Conservation (phyloP, 2,797 vertebrate species). For the Enteromius anoplus region DNA sequence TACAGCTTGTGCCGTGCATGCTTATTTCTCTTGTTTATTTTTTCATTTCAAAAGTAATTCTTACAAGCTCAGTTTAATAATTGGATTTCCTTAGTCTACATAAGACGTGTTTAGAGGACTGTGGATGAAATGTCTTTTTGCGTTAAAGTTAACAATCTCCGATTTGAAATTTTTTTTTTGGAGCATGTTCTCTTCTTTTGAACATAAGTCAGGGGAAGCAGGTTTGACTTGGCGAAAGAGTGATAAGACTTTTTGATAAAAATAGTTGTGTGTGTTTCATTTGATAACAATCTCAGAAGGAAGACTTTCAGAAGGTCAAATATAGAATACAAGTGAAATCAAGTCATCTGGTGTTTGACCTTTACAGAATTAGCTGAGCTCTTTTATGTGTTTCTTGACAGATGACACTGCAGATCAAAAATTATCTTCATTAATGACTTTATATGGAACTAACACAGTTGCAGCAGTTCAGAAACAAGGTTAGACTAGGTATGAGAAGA, state of each 20-base stretch:
- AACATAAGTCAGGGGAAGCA: slow-evolving; percentile 13
- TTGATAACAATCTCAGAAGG: slow-evolving; percentile 37
- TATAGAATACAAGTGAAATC: slow-evolving; percentile 13
- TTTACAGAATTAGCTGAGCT: not conserved
- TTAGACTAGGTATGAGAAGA: slow-evolving; percentile 1
- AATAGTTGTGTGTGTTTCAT: slow-evolving; percentile 29
- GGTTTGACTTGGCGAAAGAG: not conserved
- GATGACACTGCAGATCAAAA: not conserved
- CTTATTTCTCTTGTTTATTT: not conserved
- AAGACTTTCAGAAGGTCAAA: not conserved
- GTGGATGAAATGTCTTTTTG: not conserved
- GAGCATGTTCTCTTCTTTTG: not conserved
- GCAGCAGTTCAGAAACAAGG: not conserved
- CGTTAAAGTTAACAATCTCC: not conserved
- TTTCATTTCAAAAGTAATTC: not conserved
- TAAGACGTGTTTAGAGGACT: not conserved
- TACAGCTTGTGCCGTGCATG: not conserved
- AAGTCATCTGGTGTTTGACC: slow-evolving; percentile 2
- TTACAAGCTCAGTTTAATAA: not conserved
- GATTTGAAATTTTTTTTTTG: not conserved
- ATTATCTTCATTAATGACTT: not conserved
- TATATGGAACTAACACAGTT: slow-evolving; percentile 1
- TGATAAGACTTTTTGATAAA: slow-evolving; percentile 36
- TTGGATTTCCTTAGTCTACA: not conserved
- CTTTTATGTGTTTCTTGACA: not conserved